A percentile compares a stretch with the other conserved stretches of the same genome.
Conservation (phyloP, 2,888 invertebrate genomes). For the Noctua fimbriata region DNA sequence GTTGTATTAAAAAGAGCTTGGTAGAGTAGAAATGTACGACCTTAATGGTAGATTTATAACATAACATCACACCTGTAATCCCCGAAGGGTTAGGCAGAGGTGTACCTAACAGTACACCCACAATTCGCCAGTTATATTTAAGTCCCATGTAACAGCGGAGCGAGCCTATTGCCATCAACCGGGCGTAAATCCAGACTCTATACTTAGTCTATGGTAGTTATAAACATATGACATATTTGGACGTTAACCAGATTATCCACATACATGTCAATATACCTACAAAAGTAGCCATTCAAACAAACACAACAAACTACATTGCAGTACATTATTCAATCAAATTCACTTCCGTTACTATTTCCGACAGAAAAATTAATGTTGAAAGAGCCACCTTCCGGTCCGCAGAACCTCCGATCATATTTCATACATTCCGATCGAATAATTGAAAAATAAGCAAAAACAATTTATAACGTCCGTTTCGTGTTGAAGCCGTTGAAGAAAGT, state of each 20-base stretch:
- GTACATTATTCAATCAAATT: constrained; percentile 45
- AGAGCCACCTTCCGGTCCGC: constrained; percentile 40
- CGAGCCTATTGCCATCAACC: too few species aligned
- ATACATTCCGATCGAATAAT: constrained; percentile 70
- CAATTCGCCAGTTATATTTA: too few species aligned
- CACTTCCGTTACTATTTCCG: constrained; percentile 41
- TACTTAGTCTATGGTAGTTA: too few species aligned
- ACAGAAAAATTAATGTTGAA: constrained; percentile 52
- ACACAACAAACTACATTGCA: constrained; percentile 29
- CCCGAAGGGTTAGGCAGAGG: too few species aligned
- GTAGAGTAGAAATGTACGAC: too few species aligned
- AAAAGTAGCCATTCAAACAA: not conserved
- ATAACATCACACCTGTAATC: too few species aligned
- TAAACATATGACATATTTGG: not conserved
- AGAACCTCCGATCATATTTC: constrained; percentile 62
- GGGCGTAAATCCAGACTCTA: too few species aligned
- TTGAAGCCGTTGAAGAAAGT: constrained; percentile 76
- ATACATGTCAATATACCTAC: not conserved
- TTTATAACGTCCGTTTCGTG: constrained; percentile 75
- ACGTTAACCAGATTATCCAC: not conserved
- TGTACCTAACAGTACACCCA: too few species aligned
- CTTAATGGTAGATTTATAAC: too few species aligned
- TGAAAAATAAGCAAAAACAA: constrained; percentile 78
- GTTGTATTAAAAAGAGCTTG: too few species aligned
- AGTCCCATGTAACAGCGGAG: too few species aligned